Base-by-base conservation (phyloP, 1,140 invertebrate genomes). In the Drosophila saltans region DNA sequence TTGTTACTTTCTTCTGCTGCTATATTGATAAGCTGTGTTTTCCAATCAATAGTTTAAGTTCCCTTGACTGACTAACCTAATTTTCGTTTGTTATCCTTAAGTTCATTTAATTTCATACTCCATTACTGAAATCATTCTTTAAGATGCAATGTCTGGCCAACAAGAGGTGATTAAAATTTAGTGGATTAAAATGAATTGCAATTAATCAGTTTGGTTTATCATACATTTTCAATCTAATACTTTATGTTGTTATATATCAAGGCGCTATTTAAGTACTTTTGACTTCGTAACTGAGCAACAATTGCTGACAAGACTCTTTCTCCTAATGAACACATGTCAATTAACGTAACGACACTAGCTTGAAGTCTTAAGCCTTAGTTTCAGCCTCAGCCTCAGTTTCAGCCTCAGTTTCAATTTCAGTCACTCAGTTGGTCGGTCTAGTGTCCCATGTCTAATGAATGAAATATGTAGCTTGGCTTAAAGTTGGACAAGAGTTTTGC, bases 271-370 rank as follows among this genome's bases (percentile, higher is more conserved):
- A 21, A 33, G 26, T 21, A 30, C 43, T 21, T 45, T 10, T 30
- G 40, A 8, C 41, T 63, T 48, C 41, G 40, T 21, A 30, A 33
- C 61, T 45, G 30, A 24, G 9, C 3, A 39, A 28, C 59, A 70
- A 67, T 21, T 66, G 36, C 66, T 52, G 36, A 62, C 66, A 59
- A 69, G 56, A 62, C 68, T 69, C 58, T 52, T 26, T 59, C 80
- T 66, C 66, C 72, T 86, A 86, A 86, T 88, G 83, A 88, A 88
- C 82, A 86, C 80, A 88, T 86, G 83, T 88, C 82, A 86, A 88
- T 88, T 88, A 86, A 88, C 58, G 55, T 66, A 71, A 78, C 76
- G 62, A 77, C 62, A 75, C 72, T 39, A 55, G 33, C 57, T 59
- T 24, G 57, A 39, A 39, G 57, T 59, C 57, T 56, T 30, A 39